Conservation (phyloP, 53 echinoderm and acorn worm species). For the Astropecten irregularis region DNA sequence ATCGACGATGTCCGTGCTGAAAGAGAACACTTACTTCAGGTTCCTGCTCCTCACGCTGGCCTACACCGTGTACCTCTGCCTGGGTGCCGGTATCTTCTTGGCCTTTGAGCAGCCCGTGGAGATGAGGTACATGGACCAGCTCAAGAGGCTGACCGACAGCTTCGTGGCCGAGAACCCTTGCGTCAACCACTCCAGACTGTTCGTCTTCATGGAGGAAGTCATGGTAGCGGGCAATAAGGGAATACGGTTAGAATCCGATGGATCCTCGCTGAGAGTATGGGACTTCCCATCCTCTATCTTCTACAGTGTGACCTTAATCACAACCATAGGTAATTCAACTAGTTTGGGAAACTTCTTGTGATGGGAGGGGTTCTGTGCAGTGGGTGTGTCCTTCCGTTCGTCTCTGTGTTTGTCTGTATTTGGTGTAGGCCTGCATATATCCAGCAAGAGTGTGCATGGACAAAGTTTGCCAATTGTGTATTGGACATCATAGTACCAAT, state of each 20-base stretch:
- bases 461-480: no score
- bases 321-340: conserved; percentile 84
- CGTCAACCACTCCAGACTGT: conserved; percentile 16
- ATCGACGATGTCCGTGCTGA: conserved; percentile 29
- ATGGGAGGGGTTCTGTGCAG: not conserved
- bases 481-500: no score
- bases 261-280: conserved; percentile 67
- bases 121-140: not conserved
- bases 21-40: conserved; percentile 46
- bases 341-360: not conserved
- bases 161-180: conserved; percentile 50
- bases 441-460: no score
- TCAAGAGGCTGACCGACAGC: not conserved
- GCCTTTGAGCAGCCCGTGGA: conserved; percentile 60
- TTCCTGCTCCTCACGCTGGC: conserved; percentile 52
- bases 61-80: conserved; percentile 56
- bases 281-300: conserved; percentile 87
- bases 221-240: conserved; percentile 39
- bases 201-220: conserved; percentile 53
- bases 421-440: no score
- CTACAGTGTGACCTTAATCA: conserved; percentile 88
- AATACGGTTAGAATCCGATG: conserved; percentile 44
- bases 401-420: no score
- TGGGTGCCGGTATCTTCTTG: conserved; percentile 60
- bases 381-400: no score